Percentiles rank a stretch among this genome's conserved stretches.
phyloP scores from a whole-genome alignment of 53 echinoderm and acorn worm genomes.

The Astropecten irregularis region DNA sequence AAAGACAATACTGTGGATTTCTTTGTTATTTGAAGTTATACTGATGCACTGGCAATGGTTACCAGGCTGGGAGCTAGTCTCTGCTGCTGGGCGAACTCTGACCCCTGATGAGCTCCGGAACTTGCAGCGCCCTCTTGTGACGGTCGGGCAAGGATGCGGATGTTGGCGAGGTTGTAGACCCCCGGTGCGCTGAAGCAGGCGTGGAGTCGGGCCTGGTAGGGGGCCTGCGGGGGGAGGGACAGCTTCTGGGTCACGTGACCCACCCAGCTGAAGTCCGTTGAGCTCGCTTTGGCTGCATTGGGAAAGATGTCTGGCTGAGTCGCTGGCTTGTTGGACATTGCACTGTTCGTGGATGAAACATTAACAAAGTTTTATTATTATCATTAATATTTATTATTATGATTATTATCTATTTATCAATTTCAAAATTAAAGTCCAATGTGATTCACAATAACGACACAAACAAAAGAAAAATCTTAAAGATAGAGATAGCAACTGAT shows the following conservation, averaged over 20 bases:
- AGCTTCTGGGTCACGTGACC: conserved; percentile 70
- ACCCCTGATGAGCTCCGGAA: not conserved
- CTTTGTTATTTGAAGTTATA: conserved; percentile 15
- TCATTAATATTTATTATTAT: not conserved
- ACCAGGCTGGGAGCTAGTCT: conserved; percentile 67
- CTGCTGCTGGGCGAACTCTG: conserved; percentile 46
- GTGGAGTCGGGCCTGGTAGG: conserved; percentile 62
- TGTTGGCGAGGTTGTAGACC: conserved; percentile 86
- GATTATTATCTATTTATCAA: not conserved
- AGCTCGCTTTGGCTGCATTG: conserved; percentile 13
- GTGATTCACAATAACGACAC: too few relatives aligned
- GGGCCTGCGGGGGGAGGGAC: conserved; percentile 57
- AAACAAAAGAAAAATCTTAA: too few relatives aligned
- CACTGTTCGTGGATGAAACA: not conserved
- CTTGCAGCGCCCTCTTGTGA: not conserved
- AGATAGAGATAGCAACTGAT: too few relatives aligned
- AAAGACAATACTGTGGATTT: too few relatives aligned
- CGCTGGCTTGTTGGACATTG: conserved; percentile 6
- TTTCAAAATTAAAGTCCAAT: not conserved
- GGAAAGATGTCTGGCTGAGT: conserved; percentile 11
- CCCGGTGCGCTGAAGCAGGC: conserved; percentile 89
- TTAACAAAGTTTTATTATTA: too few relatives aligned
- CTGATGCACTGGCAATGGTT: conserved; percentile 58
- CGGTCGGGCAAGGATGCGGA: conserved; percentile 65
- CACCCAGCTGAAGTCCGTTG: conserved; percentile 76